These are phyloP conservation scores for Corbicula japonica DNA, from an alignment of 2,888 invertebrate genomes.

Conservation along the genomic window DNA sequence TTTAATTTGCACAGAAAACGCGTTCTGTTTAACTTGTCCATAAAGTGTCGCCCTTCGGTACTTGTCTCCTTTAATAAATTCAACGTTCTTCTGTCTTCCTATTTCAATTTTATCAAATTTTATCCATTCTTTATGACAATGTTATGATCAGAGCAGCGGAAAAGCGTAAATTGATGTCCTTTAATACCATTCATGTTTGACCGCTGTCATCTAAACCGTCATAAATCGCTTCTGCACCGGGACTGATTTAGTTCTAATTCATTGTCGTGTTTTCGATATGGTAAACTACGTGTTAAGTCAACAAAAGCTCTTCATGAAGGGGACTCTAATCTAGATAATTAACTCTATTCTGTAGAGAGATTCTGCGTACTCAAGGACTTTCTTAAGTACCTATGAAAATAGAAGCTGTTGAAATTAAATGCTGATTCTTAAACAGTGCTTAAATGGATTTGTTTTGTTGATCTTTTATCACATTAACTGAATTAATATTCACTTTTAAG, in stretches of 20 bases:
- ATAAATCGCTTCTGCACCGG: slow-evolving; percentile 43
- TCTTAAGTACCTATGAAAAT: slow-evolving; percentile 49
- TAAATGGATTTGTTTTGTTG: slow-evolving; percentile 37
- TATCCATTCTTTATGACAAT: slow-evolving; percentile 51
- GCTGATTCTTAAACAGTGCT: slow-evolving; percentile 31
- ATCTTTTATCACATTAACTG: slow-evolving; percentile 29
- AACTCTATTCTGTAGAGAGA: slow-evolving; percentile 55
- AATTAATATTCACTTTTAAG: no score
- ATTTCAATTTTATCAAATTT: slow-evolving; percentile 35
- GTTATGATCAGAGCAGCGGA: slow-evolving; percentile 45
- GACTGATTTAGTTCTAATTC: slow-evolving; percentile 49
- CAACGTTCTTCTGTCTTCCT: slow-evolving; percentile 14
- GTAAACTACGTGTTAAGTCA: slow-evolving; percentile 45
- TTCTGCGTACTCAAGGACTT: slow-evolving; percentile 41
- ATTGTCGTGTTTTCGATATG: slow-evolving; percentile 48
- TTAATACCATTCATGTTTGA: slow-evolving; percentile 59
- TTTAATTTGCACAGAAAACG: slow-evolving; percentile 30
- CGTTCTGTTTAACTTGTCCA: slow-evolving; percentile 23
- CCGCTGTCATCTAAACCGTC: slow-evolving; percentile 46
- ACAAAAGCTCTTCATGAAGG: slow-evolving; percentile 49
- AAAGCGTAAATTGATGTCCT: slow-evolving; percentile 42
- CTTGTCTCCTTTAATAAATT: slow-evolving; percentile 28
- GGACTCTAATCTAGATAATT: slow-evolving; percentile 53
- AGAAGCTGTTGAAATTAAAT: slow-evolving; percentile 44
- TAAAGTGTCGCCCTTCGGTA: slow-evolving; percentile 31